These are phyloP conservation scores for Nasonia longicornis DNA, from an alignment of 1,140 invertebrate species.

Conservation along the genomic window DNA sequence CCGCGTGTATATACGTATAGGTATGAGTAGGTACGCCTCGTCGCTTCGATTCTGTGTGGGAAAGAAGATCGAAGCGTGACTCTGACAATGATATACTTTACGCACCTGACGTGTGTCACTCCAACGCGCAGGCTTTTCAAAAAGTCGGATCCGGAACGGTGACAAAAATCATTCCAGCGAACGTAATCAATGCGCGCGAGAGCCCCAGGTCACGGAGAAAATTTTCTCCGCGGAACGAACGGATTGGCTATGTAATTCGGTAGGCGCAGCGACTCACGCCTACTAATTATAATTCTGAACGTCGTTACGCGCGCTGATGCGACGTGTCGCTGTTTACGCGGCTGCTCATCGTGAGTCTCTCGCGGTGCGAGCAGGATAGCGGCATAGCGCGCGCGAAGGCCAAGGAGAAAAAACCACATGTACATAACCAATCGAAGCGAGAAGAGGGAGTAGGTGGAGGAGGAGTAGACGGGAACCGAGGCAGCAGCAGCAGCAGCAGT, in stretches of 20 bases:
- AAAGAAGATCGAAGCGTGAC: slow-evolving; percentile 45
- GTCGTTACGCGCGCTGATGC: slow-evolving; percentile 56
- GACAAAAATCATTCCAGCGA: neutral
- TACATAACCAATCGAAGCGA: slow-evolving; percentile 63
- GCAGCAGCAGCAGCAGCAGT: slow-evolving; percentile 5
- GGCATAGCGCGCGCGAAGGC: slow-evolving; percentile 43
- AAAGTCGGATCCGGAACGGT: neutral
- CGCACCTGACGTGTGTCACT: neutral
- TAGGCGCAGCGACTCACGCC: slow-evolving; percentile 65
- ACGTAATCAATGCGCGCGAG: too few relatives aligned
- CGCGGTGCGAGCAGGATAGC: slow-evolving; percentile 43
- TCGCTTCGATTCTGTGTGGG: slow-evolving; percentile 37
- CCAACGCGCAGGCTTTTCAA: too few relatives aligned
- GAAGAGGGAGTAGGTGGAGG: slow-evolving; percentile 47
- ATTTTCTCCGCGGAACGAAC: neutral
- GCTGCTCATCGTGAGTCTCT: neutral
- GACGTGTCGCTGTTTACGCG: slow-evolving; percentile 40
- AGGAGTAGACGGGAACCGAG: slow-evolving; percentile 13
- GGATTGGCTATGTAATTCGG: slow-evolving; percentile 56
- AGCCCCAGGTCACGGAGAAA: neutral
- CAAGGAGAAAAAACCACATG: slow-evolving; percentile 61
- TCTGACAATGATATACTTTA: slow-evolving; percentile 15
- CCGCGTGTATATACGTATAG: neutral
- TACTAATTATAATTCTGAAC: slow-evolving; percentile 67
- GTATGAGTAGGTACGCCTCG: neutral